Percentiles rank a stretch among this genome's conserved stretches.
These are phyloP conservation scores for Ceyx cyanopectus DNA, from an alignment of 2,113 vertebrate genomes.

Conservation along the genomic window DNA sequence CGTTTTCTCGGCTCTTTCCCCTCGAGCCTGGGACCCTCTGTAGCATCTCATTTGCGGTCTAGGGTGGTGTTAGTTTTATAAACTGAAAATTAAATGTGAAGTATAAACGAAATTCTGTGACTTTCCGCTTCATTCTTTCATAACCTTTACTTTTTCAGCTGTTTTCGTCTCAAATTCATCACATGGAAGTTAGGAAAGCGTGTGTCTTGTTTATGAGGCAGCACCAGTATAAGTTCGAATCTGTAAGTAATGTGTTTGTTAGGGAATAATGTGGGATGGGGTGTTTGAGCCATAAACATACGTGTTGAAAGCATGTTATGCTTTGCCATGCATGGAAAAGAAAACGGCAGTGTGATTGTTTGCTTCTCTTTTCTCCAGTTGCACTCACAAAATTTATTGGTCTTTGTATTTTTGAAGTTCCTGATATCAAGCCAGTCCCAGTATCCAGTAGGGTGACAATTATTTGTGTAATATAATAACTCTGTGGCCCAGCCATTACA, in stretches of 20 bases:
- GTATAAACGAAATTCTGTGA: fast-evolving
- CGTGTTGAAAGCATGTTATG: fast-evolving
- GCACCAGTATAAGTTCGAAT: conserved; percentile 86
- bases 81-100: fast-evolving
- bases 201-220: conserved; percentile 89
- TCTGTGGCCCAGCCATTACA: fast-evolving
- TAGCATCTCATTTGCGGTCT: fast-evolving
- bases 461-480: fast-evolving
- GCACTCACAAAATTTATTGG: fast-evolving
- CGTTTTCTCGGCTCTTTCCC: neutral
- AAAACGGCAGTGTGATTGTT: fast-evolving
- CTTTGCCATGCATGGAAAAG: fast-evolving
- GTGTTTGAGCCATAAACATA: too few species aligned
- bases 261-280: fast-evolving
- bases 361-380: neutral
- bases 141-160: conserved; percentile 58
- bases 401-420: neutral
- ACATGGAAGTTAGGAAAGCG: conserved; percentile 85
- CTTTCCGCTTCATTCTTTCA: fast-evolving
- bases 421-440: fast-evolving
- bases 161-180: conserved; percentile 89
- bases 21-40: fast-evolving
- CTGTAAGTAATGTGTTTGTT: conserved; percentile 77
- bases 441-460: fast-evolving
- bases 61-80: fast-evolving